Evolutionary conservation across 2,888 invertebrate species (phyloP), one percentile per base, ranked within the genome.

Genomic region (Drosophila siamana): DNA sequence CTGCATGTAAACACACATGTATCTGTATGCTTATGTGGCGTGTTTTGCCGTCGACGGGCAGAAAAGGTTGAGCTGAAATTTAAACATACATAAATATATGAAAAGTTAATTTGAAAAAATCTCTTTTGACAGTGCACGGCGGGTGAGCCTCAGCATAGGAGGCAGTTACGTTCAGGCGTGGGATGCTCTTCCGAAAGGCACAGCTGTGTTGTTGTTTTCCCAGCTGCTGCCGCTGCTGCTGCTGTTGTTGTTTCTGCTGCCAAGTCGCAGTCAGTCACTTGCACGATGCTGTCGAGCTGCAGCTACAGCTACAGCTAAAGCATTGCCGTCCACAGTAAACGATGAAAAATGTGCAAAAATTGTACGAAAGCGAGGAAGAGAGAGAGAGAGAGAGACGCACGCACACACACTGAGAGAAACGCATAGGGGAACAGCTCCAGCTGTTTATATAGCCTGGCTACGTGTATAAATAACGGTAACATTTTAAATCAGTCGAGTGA

Each of bases 41-140:
- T 73, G 56, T 59, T 64, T 65, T 61, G 61, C 59, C 55, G 59
- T 38, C 48, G 68, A 71, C 77, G 68, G 78, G 73, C 65, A 79
- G 73, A 72, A 76, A 76, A 76, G 61, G 63, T 69, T 61, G 66
- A 70, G 62, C 71, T 71, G 38, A 70, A 82, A 74, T 80, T 74
- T 84, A 72, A 84, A 76, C 78, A 66, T 76, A 84, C 82, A 86
- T 80, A 86, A 80, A 84, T 82, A 86, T 86, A 85, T 86, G 75
- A 86, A 86, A 85, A 86, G 87, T 86, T 86, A 86, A 86, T 86
- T 86, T 86, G 76, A 85, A 86, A 86, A 86, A 85, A 86, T 86
- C 85, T 86, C 87, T 86, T 86, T 82, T 86, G 87, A 86, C 85
- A 84, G 84, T 73, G 51, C 52, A n/a, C 70, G 33, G 59, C 40